These are phyloP conservation scores for Cheilosia variabilis DNA, from an alignment of 2,888 invertebrate genomes.

Conservation along the genomic window DNA sequence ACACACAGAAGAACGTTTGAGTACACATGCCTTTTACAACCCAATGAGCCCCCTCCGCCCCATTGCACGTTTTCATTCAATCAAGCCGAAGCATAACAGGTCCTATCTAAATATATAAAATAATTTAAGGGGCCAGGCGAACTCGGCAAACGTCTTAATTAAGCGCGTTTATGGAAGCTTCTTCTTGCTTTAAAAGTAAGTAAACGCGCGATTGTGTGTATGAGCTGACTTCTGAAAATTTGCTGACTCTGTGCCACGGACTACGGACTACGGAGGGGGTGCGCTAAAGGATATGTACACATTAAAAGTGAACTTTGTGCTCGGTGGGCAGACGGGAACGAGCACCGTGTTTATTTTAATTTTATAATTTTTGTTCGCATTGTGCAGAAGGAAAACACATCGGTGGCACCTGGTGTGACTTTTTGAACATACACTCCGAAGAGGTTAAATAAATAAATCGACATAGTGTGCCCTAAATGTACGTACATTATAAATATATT, in stretches of 20 bases:
- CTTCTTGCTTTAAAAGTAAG: neutral
- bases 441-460: neutral
- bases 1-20: slow-evolving; percentile 6
- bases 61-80: neutral
- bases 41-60: neutral
- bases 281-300: too few species aligned
- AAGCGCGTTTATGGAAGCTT: neutral
- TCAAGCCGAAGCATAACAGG: slow-evolving; percentile 15
- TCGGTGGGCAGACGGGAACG: too few species aligned
- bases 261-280: too few species aligned
- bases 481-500: too few species aligned
- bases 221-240: neutral
- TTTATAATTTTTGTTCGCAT: neutral
- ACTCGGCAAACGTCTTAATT: slow-evolving; percentile 29
- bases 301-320: too few species aligned
- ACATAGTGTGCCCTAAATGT: neutral
- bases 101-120: slow-evolving; percentile 38
- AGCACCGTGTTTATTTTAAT: neutral
- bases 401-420: neutral
- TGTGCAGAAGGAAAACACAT: neutral
- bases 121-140: slow-evolving; percentile 1
- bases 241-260: too few species aligned
- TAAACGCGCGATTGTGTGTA: neutral
- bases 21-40: neutral
- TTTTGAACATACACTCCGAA: neutral